Evolutionary conservation across 1,140 invertebrate species (phyloP).

Genomic region (Leptinotarsa lineolata): DNA sequence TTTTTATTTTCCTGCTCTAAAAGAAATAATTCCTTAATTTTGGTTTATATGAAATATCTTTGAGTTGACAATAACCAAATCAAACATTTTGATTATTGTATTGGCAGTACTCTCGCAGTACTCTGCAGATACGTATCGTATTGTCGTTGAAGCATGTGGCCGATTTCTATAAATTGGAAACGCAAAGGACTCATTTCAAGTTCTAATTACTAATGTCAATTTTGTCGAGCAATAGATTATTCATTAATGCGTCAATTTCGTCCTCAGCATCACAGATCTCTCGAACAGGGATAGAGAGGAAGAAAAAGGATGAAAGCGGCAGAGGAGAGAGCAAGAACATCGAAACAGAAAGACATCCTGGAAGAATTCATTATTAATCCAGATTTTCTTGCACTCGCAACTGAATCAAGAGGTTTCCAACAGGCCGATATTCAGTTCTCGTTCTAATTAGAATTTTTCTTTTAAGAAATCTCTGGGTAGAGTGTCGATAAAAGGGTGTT

Average conservation of each 20-base stretch:
- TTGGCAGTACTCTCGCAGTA: no score
- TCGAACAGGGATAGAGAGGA: not conserved
- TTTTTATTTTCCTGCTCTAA: no score
- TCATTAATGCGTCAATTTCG: not conserved
- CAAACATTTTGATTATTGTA: no score
- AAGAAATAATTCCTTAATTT: no score
- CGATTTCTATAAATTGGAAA: not conserved
- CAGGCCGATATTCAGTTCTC: not conserved
- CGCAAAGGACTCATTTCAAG: not conserved
- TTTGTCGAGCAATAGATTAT: not conserved
- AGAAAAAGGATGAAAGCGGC: not conserved
- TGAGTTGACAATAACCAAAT: no score
- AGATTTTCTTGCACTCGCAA: not conserved
- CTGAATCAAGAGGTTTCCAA: not conserved
- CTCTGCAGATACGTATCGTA: no score
- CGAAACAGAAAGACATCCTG: not conserved
- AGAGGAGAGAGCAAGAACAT: not conserved
- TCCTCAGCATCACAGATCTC: not conserved
- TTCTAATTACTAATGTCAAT: not conserved
- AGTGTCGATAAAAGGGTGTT: no score
- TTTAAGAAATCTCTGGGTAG: not conserved
- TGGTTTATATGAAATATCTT: no score
- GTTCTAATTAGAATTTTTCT: conserved; percentile 3
- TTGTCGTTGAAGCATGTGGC: no score
- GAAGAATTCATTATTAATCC: conserved; percentile 14